Base-by-base conservation (phyloP, 2,888 invertebrate species). In the Aspidiotus destructor region DNA sequence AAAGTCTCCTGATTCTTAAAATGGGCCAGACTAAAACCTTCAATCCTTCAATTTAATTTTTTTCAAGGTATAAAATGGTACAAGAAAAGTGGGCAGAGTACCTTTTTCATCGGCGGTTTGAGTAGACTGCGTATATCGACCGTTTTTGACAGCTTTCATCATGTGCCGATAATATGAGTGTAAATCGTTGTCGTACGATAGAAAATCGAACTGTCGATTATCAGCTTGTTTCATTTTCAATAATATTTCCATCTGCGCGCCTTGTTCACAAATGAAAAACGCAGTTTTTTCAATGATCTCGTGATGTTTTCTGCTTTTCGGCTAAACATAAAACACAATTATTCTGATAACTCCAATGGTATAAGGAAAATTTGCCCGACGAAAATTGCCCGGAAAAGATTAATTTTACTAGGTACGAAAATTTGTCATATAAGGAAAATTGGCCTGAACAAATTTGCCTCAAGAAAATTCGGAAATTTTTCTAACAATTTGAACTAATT, bases 171-270 rank as follows among this genome's bases (percentile, higher is more conserved):
- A 99, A 79, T 95, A 99, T 0, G 88, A 85, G 79, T 97, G 87
- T 54, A 98, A 80, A 0, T 80, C 78, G 70, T 92, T 86, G 72
- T 90, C 92, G 76, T 89, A 90, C 70, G 91, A 89, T 70, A 99
- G 81, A 79, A 99, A 99, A 72, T 88, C 84, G 79, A 99, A 99
- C 79, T 95, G 92, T 0, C 87, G 83, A 80, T 97, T 98, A 76
- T 88, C 87, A 0, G 89, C 84, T 78, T 99, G 99, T 79, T 98
- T 99, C 6, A 97, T 92, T 79, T 98, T 98, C 73, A 99, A 87
- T 11, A 99, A 83, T 73, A 99, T 96, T 80, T 99, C 99, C 97
- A 99, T 97, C 80, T 99, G 99, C 8, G 87, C 84, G 0, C 98
- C 98, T 76, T 97, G 95, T 62, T 85, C 83, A 73, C 87, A 86